phyloP scores from a whole-genome alignment of 1,140 invertebrate genomes.

The Zaprionus lachaisei region DNA sequence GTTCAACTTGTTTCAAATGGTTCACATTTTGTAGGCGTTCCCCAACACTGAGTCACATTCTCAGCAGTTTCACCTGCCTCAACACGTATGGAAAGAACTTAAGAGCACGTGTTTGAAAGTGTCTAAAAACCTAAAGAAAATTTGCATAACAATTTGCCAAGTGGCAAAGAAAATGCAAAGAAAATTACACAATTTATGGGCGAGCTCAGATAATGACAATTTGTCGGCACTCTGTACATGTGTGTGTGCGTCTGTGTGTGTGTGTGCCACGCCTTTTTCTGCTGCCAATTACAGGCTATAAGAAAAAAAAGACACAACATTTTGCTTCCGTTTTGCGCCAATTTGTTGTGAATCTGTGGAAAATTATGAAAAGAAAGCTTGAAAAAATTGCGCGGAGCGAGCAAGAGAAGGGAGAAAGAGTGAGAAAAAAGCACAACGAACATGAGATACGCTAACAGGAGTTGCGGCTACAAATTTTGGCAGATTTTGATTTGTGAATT shows the following conservation, averaged over 20 bases:
- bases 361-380: conserved; percentile 41
- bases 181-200: conserved; percentile 72
- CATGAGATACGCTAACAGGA: neutral
- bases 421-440: conserved; percentile 8
- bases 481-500: neutral
- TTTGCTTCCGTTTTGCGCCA: conserved; percentile 48
- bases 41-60: conserved; percentile 52
- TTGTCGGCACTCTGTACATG: conserved; percentile 32
- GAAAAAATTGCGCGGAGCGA: conserved; percentile 10
- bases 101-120: conserved; percentile 77
- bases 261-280: conserved; percentile 24
- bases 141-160: conserved; percentile 78
- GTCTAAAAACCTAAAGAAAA: conserved; percentile 48
- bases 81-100: conserved; percentile 10
- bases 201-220: conserved; percentile 64
- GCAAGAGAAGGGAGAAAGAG: too few relatives aligned
- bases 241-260: neutral
- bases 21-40: conserved; percentile 54
- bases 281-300: conserved; percentile 33
- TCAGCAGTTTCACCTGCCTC: conserved; percentile 65
- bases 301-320: neutral
- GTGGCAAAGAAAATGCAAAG: conserved; percentile 55
- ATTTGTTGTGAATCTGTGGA: conserved; percentile 31
- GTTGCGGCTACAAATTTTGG: neutral
- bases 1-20: conserved; percentile 22